Conservation (phyloP, 2,797 vertebrate genomes). For the Heliangelus exortis region DNA sequence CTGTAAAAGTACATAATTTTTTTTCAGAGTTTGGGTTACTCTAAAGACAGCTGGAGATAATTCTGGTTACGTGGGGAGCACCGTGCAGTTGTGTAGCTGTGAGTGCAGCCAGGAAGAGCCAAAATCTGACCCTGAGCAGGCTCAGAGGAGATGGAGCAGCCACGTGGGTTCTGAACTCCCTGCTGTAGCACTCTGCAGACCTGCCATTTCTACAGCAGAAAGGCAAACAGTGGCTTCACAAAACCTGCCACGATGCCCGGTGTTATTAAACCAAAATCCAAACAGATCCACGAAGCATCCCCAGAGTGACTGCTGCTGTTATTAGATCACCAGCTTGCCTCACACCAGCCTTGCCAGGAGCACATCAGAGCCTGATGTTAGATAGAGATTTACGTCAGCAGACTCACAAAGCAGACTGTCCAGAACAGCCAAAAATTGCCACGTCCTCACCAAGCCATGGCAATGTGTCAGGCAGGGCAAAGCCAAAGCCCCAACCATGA, state of each 20-base stretch:
- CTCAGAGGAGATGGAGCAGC: not conserved
- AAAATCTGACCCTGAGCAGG: not conserved
- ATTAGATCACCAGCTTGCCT: not conserved
- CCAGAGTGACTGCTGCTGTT: constrained; percentile 24
- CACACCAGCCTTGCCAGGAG: not conserved
- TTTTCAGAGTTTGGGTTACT: not conserved
- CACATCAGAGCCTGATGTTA: not conserved
- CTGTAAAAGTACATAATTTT: not conserved
- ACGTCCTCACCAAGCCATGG: not conserved
- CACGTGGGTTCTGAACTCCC: not conserved
- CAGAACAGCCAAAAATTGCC: not conserved
- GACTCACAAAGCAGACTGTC: not conserved
- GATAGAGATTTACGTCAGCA: constrained; percentile 51
- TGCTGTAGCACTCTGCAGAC: not conserved
- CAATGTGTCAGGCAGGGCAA: not conserved
- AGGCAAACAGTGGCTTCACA: constrained; percentile 24
- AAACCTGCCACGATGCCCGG: not conserved
- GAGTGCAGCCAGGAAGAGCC: not conserved
- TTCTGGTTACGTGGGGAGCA: not conserved
- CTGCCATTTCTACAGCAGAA: not conserved
- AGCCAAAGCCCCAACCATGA: not conserved
- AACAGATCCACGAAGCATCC: not conserved
- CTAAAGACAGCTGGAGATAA: not conserved
- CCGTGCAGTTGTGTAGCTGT: fast-evolving
- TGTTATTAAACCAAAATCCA: constrained; percentile 45